Conservation (phyloP, 2,113 vertebrate genomes). For the Nibea coibor region DNA sequence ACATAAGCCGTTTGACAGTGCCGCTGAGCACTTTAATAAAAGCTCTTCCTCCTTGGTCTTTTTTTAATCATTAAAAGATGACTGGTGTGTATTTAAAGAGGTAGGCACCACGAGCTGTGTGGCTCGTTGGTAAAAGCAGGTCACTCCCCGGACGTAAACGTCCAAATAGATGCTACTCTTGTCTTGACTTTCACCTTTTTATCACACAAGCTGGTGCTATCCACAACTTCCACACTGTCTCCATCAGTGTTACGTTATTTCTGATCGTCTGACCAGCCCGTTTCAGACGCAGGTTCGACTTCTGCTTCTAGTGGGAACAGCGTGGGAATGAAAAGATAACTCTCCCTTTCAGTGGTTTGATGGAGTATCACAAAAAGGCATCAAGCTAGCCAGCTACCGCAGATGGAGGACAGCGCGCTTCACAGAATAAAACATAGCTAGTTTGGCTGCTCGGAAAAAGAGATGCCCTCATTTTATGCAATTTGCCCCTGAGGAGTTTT, state of each 20-base stretch:
- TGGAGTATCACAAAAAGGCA: constrained; percentile 20
- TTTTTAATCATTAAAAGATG: constrained; percentile 10
- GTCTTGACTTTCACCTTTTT: not conserved
- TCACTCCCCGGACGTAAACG: constrained; percentile 15
- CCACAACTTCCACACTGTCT: not conserved
- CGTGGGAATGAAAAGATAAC: constrained; percentile 12
- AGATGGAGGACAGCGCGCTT: constrained; percentile 43
- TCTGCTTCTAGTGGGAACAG: not conserved
- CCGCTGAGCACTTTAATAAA: not conserved
- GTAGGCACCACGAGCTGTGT: not conserved
- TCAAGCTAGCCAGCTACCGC: constrained; percentile 16
- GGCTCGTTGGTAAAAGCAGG: constrained; percentile 32
- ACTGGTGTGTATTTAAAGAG: not conserved
- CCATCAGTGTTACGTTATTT: not conserved
- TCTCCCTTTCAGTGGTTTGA: constrained; percentile 26
- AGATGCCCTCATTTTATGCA: constrained; percentile 68
- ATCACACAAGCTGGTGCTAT: too few relatives aligned
- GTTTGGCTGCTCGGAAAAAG: constrained; percentile 51
- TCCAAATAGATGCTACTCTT: not conserved
- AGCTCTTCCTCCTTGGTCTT: not conserved
- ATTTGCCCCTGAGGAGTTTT: constrained; percentile 68
- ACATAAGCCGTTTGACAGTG: too few relatives aligned
- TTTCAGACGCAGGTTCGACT: constrained; percentile 1
- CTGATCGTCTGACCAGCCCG: too few relatives aligned
- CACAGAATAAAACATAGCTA: constrained; percentile 48